Evolutionary conservation across 2,797 vertebrate species (phyloP), one percentile per base, ranked within the genome.

Genomic region (Amazonetta brasiliensis): DNA sequence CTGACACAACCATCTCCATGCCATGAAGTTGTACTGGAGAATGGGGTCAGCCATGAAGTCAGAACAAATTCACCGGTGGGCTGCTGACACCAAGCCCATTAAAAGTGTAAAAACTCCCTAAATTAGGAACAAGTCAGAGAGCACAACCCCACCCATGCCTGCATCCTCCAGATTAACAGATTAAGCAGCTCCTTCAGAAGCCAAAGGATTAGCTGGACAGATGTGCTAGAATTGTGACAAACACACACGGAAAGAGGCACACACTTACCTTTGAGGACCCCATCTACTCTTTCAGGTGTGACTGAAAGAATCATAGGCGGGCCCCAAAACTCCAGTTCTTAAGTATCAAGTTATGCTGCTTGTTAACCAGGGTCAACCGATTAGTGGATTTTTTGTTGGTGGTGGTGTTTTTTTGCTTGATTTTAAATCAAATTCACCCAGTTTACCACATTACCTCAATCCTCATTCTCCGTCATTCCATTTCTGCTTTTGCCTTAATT

Each of bases 11-110:
- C 39, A 81, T 46, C 60, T n/a, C 64, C 14, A 4, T 1, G 3
- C 58, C 5, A 0, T 2, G 6, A 17, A 2, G 0, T 5, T 20
- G 8, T 1, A 2, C n/a, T 58, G 63, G 17, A 74, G 62, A 60
- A 37, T 7, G 11, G 35, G 20, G 6, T 1, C 60, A 59, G 60
- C 25, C 13, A 8, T 1, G 19, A 56, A 17, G 19, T 9, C 50
- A 11, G 35, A 56, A 52, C 30, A 46, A 55, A 26, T 5, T 14
- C 77, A 33, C 68, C 68, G 72, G 30, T 12, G 2, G 1, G 3
- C 13, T 28, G 30, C 4, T 3, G 30, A 60, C 62, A 28, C 21
- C 58, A 21, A 11, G 25, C 17, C 19, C 12, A 30, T 4, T 11
- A 35, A 9, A 19, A 31, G 9, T 0, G 9, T 2, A 14, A 56